These are phyloP conservation scores for Mya arenaria DNA, from an alignment of 1,140 invertebrate genomes.

Conservation along the genomic window DNA sequence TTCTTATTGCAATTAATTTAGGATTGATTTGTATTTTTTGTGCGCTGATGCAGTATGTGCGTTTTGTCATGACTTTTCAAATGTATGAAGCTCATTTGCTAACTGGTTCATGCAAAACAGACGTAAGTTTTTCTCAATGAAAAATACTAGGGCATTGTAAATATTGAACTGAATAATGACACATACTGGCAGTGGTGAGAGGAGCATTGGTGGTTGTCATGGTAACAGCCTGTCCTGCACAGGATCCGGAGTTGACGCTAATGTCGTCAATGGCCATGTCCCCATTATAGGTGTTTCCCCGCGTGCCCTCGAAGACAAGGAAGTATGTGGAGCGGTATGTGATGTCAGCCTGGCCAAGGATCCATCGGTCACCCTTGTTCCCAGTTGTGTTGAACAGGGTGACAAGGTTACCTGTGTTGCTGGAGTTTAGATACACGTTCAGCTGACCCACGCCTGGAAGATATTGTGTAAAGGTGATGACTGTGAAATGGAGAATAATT, in stretches of 20 bases:
- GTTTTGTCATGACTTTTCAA: too few relatives aligned
- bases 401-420: conserved; percentile 25
- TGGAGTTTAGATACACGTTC: conserved; percentile 68
- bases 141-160: too few relatives aligned
- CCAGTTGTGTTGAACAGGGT: conserved; percentile 68
- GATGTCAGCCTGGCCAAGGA: conserved; percentile 63
- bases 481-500: too few relatives aligned
- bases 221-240: conserved; percentile 69
- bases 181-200: conserved; percentile 43
- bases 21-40: too few relatives aligned
- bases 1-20: too few relatives aligned
- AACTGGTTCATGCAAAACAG: too few relatives aligned
- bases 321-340: conserved; percentile 48
- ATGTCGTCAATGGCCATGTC: conserved; percentile 75
- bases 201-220: conserved; percentile 53
- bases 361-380: conserved; percentile 75
- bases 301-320: conserved; percentile 66
- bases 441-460: conserved; percentile 70
- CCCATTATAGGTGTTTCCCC: conserved; percentile 63
- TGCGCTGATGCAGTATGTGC: too few relatives aligned
- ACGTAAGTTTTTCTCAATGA: too few relatives aligned
- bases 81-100: too few relatives aligned
- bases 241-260: conserved; percentile 77
- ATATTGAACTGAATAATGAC: too few relatives aligned
- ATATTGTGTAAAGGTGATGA: too few relatives aligned